Conservation (phyloP, 2,888 invertebrate species). For the Spodoptera picta region DNA sequence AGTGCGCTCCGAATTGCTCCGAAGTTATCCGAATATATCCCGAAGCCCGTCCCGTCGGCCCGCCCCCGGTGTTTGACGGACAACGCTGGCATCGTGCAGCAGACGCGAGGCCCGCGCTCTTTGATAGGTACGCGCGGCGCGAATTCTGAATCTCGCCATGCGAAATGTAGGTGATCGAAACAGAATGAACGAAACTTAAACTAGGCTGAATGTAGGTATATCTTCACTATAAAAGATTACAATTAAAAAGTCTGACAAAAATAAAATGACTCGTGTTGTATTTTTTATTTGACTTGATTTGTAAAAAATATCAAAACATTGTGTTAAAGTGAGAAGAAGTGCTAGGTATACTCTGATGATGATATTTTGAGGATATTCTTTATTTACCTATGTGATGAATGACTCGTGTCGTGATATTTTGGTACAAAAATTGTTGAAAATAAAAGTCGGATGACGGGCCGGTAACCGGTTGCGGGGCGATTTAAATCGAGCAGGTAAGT, state of each 20-base stretch:
- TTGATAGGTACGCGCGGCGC: conserved; percentile 77
- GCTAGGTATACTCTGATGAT: conserved; percentile 39
- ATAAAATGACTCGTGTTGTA: conserved; percentile 41
- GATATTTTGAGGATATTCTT: conserved; percentile 53
- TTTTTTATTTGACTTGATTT: conserved; percentile 11
- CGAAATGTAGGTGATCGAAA: conserved; percentile 62
- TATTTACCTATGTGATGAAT: conserved; percentile 62
- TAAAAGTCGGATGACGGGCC: conserved; percentile 76
- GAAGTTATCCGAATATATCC: conserved; percentile 73
- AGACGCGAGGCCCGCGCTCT: conserved; percentile 78
- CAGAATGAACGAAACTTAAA: conserved; percentile 63
- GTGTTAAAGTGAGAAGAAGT: conserved; percentile 51
- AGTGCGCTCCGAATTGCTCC: conserved; percentile 73
- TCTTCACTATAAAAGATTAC: conserved; percentile 37
- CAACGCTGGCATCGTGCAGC: conserved; percentile 67
- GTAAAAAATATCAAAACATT: conserved; percentile 35
- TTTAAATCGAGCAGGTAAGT: conserved; percentile 84
- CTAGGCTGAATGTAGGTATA: conserved; percentile 61
- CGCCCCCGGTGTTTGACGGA: conserved; percentile 75
- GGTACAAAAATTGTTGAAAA: conserved; percentile 78
- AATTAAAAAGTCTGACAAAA: conserved; percentile 31
- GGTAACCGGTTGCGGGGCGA: conserved; percentile 77
- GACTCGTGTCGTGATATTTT: conserved; percentile 73
- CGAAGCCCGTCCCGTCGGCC: conserved; percentile 73
- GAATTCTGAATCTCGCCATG: conserved; percentile 67